Percentiles rank a stretch among this genome's conserved stretches.
These are phyloP conservation scores for Pyrocephalus nanus DNA, from an alignment of 2,797 vertebrate species.

Conservation along the genomic window DNA sequence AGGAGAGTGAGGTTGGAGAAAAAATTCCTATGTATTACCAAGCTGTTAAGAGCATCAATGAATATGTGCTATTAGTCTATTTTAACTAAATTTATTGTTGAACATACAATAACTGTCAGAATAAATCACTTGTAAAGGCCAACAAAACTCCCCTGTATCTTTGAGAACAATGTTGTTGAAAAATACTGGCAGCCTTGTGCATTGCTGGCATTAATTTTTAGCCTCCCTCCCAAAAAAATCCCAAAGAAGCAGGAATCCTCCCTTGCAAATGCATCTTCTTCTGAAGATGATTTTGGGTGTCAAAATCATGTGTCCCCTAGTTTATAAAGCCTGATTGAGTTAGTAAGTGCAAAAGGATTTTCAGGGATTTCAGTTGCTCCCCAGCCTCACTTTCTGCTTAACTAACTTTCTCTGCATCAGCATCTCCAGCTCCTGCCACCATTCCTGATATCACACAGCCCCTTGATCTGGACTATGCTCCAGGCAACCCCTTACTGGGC, in stretches of 20 bases:
- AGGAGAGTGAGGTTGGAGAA: not conserved
- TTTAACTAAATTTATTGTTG: constrained; percentile 60
- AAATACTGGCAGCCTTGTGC: not conserved
- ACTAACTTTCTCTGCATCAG: not conserved
- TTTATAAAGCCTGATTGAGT: not conserved
- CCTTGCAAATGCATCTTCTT: not conserved
- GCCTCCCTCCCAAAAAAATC: not conserved
- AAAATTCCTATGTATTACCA: constrained; percentile 34
- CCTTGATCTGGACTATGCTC: not conserved
- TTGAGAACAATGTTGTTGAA: not conserved
- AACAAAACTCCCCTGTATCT: constrained; percentile 25
- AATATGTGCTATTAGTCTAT: constrained; percentile 54
- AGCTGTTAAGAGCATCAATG: constrained; percentile 34
- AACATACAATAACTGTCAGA: constrained; percentile 47
- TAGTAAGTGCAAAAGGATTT: not conserved
- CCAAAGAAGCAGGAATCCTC: not conserved
- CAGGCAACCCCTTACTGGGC: not conserved
- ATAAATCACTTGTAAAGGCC: constrained; percentile 42
- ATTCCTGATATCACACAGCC: not conserved
- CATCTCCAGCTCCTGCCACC: constrained; percentile 8
- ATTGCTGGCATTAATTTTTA: not conserved
- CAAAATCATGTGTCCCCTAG: not conserved
- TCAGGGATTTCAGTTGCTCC: not conserved
- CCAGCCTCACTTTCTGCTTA: not conserved
- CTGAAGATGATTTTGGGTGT: not conserved